Evolutionary conservation across 2,797 vertebrate genomes (phyloP).

Genomic region (Cirrhinus molitorella): DNA sequence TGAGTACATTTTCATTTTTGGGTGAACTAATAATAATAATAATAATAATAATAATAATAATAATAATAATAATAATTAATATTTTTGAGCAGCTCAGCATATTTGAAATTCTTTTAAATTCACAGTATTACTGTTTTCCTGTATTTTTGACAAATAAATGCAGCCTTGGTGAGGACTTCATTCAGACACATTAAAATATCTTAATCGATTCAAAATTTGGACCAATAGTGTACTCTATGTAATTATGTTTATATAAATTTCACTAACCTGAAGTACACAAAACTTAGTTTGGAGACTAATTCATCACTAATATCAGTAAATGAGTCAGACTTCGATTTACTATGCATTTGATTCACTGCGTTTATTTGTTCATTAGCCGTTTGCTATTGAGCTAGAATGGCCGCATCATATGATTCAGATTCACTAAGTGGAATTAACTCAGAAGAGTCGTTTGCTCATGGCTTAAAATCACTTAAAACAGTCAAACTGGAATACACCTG

Average conservation of each 20-base stretch:
- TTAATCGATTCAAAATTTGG: background rate
- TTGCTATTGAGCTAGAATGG: background rate
- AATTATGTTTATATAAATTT: background rate
- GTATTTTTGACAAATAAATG: background rate
- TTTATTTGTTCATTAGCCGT: background rate
- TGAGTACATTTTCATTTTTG: too few species aligned
- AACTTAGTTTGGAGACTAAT: background rate
- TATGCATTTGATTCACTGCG: background rate
- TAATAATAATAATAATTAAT: too few species aligned
- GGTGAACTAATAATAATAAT: too few species aligned
- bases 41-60: too few species aligned
- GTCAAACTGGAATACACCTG: too few species aligned
- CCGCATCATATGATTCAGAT: background rate
- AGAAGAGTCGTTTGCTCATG: background rate
- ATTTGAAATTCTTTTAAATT: background rate
- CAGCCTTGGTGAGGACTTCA: background rate
- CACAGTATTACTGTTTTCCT: background rate
- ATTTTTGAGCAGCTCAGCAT: background rate
- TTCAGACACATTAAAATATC: background rate
- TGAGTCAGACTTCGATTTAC: background rate
- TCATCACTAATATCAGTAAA: background rate
- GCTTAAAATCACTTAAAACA: background rate
- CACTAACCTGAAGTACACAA: background rate
- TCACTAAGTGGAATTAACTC: background rate
- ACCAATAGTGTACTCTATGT: background rate